Conservation (phyloP, 2,888 invertebrate species). For the Cephus pulcher region DNA sequence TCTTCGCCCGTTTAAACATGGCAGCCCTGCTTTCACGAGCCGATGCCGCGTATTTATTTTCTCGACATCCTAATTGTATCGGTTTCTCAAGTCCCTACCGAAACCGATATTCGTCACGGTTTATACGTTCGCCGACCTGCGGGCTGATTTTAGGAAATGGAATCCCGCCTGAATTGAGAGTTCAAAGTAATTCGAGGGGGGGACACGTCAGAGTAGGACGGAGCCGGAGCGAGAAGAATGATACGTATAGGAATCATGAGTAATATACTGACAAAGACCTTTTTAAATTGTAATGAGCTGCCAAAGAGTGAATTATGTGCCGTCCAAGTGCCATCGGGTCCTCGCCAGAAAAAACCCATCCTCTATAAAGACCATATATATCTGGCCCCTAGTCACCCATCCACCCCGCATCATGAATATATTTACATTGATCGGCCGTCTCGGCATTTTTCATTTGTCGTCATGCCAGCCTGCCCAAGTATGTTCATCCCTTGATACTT, state of each 20-base stretch:
- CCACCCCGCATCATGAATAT: slow-evolving; percentile 66
- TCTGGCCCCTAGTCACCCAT: slow-evolving; percentile 29
- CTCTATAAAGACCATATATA: slow-evolving; percentile 27
- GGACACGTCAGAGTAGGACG: background rate
- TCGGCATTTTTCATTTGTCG: slow-evolving; percentile 57
- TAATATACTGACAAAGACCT: slow-evolving; percentile 43
- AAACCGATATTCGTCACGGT: slow-evolving; percentile 1
- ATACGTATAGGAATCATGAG: slow-evolving; percentile 15
- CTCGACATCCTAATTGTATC: slow-evolving; percentile 23
- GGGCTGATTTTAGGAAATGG: background rate
- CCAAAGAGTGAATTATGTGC: slow-evolving; percentile 66
- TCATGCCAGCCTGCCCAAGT: slow-evolving; percentile 43
- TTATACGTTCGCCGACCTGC: background rate
- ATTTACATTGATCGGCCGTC: slow-evolving; percentile 66
- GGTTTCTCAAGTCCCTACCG: slow-evolving; percentile 12
- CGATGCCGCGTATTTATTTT: slow-evolving; percentile 19
- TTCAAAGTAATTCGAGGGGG: background rate
- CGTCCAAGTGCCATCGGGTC: slow-evolving; percentile 62
- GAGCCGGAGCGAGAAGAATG: background rate
- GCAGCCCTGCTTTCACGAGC: slow-evolving; percentile 4
- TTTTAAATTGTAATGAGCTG: slow-evolving; percentile 67
- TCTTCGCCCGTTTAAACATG: slow-evolving; percentile 3
- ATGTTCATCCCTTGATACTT: slow-evolving; percentile 48
- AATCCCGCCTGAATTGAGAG: background rate
- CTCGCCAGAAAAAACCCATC: slow-evolving; percentile 35